Evolutionary conservation across 2,797 vertebrate species (phyloP), one percentile per base, ranked within the genome.

Genomic region (Gymnothorax javanicus): DNA sequence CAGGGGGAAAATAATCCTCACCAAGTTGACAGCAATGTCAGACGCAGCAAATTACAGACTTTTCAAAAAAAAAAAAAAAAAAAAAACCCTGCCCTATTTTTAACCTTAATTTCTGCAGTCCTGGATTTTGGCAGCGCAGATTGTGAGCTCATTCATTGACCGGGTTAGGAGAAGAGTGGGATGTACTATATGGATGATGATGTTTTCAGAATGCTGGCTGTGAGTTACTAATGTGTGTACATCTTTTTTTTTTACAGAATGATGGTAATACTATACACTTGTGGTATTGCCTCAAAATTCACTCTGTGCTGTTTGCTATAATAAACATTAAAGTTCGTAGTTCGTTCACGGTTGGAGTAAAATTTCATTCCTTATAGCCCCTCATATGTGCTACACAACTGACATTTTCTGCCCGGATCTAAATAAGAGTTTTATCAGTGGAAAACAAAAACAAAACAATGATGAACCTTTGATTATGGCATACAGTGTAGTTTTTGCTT

Each of bases 1-100:
- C 81, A 89, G 94, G 95, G 90, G 93, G 89, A 84, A 91, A 93
- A 93, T 95, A 94, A 94, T 94, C 93, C 92, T 90, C 87, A 82
- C 90, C 90, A 91, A 94, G 92, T 91, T 95, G 93, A 94, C 93
- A 94, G 93, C 91, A 25, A 82, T 52, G 60, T 88, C 67, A 83
- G 81, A 71, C 43, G 27, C 79, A 60, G 81, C 54, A 93, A 92
- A 93, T 94, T 93, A 43, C 60, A 75, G 71, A 17, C 93, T 89
- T 90, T 93, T 91, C 89, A 93, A 91, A 92, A 93, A 91, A 91
- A 90, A 89, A 93, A 91, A 91, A 90, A 89, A 92, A 87, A 33
- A 82, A 89, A 87, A 33, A 11, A 50, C 43, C 81, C 86, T 81
- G 71, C 90, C 89, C 93, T 94, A 93, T 92, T 93, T 89, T 89